Conservation (phyloP, 2,113 vertebrate species). For the Chascanopsetta lugubris region DNA sequence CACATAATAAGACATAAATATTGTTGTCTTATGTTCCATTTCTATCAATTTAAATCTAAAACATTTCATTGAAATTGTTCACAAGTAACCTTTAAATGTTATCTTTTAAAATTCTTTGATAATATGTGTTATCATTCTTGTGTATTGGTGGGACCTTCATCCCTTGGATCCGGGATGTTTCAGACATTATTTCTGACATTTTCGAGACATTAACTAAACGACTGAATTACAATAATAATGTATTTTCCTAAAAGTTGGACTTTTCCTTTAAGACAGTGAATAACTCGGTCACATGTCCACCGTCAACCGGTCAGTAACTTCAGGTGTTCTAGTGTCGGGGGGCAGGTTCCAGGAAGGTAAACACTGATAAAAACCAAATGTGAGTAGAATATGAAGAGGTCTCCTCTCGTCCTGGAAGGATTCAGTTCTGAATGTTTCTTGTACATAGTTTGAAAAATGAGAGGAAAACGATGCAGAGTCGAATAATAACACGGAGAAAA, state of each 20-base stretch:
- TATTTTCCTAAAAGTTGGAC: not conserved
- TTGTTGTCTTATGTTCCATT: no score
- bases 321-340: conserved; percentile 7
- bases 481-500: conserved; percentile 21
- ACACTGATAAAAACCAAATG: conserved; percentile 62
- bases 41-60: no score
- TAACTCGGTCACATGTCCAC: not conserved
- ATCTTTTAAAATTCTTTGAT: no score
- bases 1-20: no score
- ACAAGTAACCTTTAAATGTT: no score
- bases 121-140: no score
- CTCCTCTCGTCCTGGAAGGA: conserved; percentile 38
- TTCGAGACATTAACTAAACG: no score
- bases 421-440: conserved; percentile 71
- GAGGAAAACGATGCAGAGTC: conserved; percentile 7
- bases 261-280: conserved; percentile 4
- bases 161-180: no score
- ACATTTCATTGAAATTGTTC: no score
- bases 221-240: no score
- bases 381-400: conserved; percentile 32
- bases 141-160: no score
- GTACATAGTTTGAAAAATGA: conserved; percentile 42
- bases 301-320: conserved; percentile 8
- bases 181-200: no score
- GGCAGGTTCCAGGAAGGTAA: conserved; percentile 30